These are phyloP conservation scores for Drosophila tani DNA, from an alignment of 1,140 invertebrate species.

Conservation along the genomic window DNA sequence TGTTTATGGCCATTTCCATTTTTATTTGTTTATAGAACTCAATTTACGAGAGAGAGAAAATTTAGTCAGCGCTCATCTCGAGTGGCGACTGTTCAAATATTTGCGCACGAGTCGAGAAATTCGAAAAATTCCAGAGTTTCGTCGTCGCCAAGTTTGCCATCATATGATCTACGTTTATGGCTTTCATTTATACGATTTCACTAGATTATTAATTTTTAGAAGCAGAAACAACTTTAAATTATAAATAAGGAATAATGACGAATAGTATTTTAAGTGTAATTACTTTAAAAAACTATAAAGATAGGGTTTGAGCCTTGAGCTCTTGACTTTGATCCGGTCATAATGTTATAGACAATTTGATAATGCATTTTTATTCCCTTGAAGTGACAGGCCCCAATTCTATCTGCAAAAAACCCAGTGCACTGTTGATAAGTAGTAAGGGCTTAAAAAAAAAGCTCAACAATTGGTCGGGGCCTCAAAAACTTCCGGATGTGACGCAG, in stretches of 20 bases:
- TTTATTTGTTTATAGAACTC: constrained; percentile 74
- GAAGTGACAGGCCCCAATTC: background rate
- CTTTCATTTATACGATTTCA: constrained; percentile 27
- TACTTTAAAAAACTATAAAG: background rate
- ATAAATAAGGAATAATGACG: too few species aligned
- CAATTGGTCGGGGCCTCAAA: background rate
- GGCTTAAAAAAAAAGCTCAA: background rate
- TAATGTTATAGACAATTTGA: background rate
- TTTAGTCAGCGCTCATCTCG: constrained; percentile 35
- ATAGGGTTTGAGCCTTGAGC: background rate
- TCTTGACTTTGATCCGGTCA: constrained; percentile 7
- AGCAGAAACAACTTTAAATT: too few species aligned
- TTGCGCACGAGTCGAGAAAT: constrained; percentile 49
- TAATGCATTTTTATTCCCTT: background rate
- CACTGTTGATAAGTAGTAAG: background rate
- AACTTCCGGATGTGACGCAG: constrained; percentile 23
- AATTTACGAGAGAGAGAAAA: constrained; percentile 47
- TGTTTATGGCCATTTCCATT: constrained; percentile 73
- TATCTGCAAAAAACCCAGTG: background rate
- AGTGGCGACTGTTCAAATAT: constrained; percentile 57
- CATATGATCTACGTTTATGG: constrained; percentile 40
- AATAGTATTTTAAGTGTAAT: background rate
- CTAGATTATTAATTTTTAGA: background rate
- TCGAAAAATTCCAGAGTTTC: constrained; percentile 20
- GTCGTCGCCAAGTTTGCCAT: constrained; percentile 9